Evolutionary conservation across 2,113 vertebrate genomes (phyloP), one percentile per base, ranked within the genome.

Genomic region (Phalacrocorax carbo): DNA sequence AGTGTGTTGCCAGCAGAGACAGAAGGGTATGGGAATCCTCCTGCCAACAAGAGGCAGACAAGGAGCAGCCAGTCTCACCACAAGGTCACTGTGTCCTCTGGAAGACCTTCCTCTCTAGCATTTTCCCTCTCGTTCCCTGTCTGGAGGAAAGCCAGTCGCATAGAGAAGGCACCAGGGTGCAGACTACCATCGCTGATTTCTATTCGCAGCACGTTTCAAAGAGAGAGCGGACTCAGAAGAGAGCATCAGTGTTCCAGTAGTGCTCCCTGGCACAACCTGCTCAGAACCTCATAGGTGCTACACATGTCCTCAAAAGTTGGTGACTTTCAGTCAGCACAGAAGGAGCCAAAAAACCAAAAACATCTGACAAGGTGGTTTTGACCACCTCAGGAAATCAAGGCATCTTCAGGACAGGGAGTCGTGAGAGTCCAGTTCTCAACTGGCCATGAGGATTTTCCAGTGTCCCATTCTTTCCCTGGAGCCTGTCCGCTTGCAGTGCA

Each of bases 81-180:
- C 96, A 95, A 95, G 93, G 94, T 91, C 87, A 54, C 76, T 10
- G 75, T 93, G 89, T 90, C 89, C 96, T 88, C 81, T 95, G 93
- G 89, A 95, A 94, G 91, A 94, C 91, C 86, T 96, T 36, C 78
- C 49, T 90, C 89, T 85, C 66, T 78, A 77, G 87, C 16, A 0
- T 75, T 88, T 68, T 91, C 69, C 87, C 57, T 79, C 75, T 94
- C 2, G 4, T n/a, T 92, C 82, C 72, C 69, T 90, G 40, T 15
- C 80, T 95, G 91, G 97, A 94, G 51, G 49, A 91, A 70, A 66
- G 95, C 93, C 91, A 95, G 58, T 77, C 0, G 0, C 48, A 42
- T 13, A 82, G 78, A 72, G 77, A 17, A 93, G 66, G 70, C 62
- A n/a, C 70, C 0, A 0, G 75, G 62, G 34, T 48, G 44, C 66